Evolutionary conservation across 2,888 invertebrate genomes (phyloP), one percentile per base, ranked within the genome.

Genomic region (Drosophila melanocephala): DNA sequence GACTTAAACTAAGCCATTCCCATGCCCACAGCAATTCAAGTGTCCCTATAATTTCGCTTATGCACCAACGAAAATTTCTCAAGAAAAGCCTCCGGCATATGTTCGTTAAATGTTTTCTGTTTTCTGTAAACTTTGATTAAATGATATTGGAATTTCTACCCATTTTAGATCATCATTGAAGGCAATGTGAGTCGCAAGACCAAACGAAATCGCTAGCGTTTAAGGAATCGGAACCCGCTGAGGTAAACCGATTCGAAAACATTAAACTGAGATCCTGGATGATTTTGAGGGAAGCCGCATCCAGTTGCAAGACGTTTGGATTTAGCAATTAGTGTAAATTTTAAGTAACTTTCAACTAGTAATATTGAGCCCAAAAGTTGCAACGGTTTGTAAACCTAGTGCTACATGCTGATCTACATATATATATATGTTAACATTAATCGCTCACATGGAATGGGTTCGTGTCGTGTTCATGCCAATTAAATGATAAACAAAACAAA

Each of bases 131-230:
- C 5, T n/a, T 37, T 71, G 32, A 63, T 62, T 61, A 35, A n/a
- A 63, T 26, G 3, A 10, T 56, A n/a, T 19, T 37, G 19, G 6
- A 22, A 28, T 37, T 39, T 35, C 28, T 6, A 35, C 35, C 22
- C 16, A 32, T 30, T 50, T 12, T 70, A 93, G 93, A 93, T 93
- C 61, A 93, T 93, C 74, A 93, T 93, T 85, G 93, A 93, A 81
- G 93, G 93, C 59, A 93, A 93, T 84, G 93, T 93, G 66, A 93
- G 93, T 89, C 92, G 93, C 84, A 93, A 93, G 82, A 92, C 93
- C 33, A 93, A 93, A 88, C 80, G 93, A 81, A 93, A 91, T 91
- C 94, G 93, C 92, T 93, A 93, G 92, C 93, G 93, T 85, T 88
- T 91, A 86, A 91, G 89, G 88, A 92, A 91, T 91, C 92, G 91